Percentiles rank a stretch among this genome's conserved stretches.
Evolutionary conservation across 2,113 vertebrate genomes (phyloP).

Genomic region (Zosterops borbonicus): DNA sequence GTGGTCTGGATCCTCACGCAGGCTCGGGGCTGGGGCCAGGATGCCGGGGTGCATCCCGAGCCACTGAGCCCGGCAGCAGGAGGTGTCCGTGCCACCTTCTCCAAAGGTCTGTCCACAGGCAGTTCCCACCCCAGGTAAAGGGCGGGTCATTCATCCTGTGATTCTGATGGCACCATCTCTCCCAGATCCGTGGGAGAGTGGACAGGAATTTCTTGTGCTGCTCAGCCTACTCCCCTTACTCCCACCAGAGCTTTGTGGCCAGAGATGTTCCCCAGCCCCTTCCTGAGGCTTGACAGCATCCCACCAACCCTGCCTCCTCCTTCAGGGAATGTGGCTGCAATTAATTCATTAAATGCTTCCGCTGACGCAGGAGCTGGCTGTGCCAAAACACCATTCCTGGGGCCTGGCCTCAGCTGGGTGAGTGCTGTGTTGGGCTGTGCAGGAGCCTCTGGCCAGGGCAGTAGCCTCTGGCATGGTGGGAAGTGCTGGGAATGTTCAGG

Average conservation of each 20-base stretch:
- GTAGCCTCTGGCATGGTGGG: neutral
- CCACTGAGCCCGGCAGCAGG: fast-evolving
- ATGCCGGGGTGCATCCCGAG: neutral
- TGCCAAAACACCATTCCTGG: neutral
- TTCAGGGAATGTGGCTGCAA: neutral
- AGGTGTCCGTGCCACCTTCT: neutral
- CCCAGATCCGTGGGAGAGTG: neutral
- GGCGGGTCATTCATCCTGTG: neutral
- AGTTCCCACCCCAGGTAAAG: neutral
- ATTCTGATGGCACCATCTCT: neutral
- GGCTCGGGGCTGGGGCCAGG: neutral
- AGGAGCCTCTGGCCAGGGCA: neutral
- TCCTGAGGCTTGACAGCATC: neutral
- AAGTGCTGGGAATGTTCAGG: neutral
- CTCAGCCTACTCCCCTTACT: neutral
- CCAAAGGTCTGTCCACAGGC: neutral
- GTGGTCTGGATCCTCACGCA: fast-evolving
- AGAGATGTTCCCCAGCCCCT: neutral
- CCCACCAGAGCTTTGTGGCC: neutral
- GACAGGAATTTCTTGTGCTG: neutral
- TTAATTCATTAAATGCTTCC: slow-evolving; percentile 32
- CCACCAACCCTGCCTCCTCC: neutral
- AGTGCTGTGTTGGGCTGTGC: neutral
- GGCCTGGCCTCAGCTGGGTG: neutral
- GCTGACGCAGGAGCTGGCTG: neutral